Evolutionary conservation across 1,140 invertebrate genomes (phyloP).

Genomic region (Carposina sasakii): DNA sequence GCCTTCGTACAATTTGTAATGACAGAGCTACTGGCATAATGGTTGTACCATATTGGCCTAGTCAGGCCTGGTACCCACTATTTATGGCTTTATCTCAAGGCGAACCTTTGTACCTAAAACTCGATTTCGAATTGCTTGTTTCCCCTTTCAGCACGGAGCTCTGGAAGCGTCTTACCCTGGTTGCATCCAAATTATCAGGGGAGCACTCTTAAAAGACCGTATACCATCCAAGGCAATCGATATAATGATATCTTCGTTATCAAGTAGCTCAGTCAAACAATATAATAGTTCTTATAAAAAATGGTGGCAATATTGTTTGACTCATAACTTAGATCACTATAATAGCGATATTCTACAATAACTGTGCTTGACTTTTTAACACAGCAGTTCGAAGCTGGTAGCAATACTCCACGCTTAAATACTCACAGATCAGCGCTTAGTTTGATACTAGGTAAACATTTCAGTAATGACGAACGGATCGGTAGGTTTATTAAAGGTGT

Average conservation of each 20-base stretch:
- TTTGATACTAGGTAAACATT: conserved; percentile 9
- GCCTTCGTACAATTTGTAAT: too few species aligned
- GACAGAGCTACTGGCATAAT: too few species aligned
- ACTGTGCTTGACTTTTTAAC: conserved; percentile 13
- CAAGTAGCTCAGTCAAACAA: conserved; percentile 9
- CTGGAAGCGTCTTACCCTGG: background rate
- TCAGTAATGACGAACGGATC: background rate
- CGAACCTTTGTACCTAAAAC: too few species aligned
- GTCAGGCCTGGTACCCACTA: too few species aligned
- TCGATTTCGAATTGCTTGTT: too few species aligned
- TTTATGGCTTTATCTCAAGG: too few species aligned
- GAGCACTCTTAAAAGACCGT: conserved; percentile 1
- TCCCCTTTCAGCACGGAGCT: background rate
- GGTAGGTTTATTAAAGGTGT: conserved; percentile 14
- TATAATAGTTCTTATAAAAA: conserved; percentile 11
- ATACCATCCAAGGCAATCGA: conserved; percentile 2
- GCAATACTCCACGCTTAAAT: conserved; percentile 11
- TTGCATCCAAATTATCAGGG: background rate
- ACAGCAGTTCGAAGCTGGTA: background rate
- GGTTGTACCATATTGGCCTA: too few species aligned
- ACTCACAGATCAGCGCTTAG: conserved; percentile 10
- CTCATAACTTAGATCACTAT: too few species aligned
- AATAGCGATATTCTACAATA: too few species aligned
- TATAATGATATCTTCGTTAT: conserved; percentile 12
- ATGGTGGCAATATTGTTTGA: conserved; percentile 13